phyloP scores from a whole-genome alignment of 2,888 invertebrate species.

The Cistogaster globosa region DNA sequence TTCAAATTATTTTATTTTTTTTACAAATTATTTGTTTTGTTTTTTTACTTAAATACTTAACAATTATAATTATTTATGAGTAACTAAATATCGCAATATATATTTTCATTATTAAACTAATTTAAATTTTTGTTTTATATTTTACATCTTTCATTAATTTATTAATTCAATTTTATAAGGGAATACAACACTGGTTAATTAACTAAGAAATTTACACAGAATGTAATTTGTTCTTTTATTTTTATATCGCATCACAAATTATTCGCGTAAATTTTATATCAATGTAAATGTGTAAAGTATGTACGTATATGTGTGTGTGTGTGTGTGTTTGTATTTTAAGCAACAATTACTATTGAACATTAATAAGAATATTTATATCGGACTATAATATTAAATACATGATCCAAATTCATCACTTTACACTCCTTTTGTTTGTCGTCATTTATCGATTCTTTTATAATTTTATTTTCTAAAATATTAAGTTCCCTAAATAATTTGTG shows the following conservation, averaged over 20 bases:
- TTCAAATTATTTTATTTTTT: conserved; percentile 10
- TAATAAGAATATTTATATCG: conserved; percentile 37
- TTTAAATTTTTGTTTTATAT: conserved; percentile 19
- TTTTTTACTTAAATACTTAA: conserved; percentile 62
- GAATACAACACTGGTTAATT: conserved; percentile 42
- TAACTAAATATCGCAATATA: conserved; percentile 52
- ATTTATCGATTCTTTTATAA: conserved; percentile 10
- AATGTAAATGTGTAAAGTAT: neutral
- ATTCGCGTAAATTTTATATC: no score
- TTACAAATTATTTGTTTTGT: conserved; percentile 60
- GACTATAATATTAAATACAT: neutral
- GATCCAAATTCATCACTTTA: no score
- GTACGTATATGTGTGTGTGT: conserved; percentile 5
- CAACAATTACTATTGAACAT: conserved; percentile 65
- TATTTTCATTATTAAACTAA: conserved; percentile 27
- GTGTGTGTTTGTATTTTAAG: conserved; percentile 30
- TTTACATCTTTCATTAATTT: conserved; percentile 40
- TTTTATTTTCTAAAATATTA: conserved; percentile 39
- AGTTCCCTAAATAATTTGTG: conserved; percentile 60
- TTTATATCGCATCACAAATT: no score
- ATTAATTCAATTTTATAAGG: conserved; percentile 10
- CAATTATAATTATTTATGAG: conserved; percentile 60
- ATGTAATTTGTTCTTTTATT: neutral
- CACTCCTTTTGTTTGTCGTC: neutral
- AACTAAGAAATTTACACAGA: conserved; percentile 11